Evolutionary conservation across 2,888 invertebrate species (phyloP).

Genomic region (Serrognathus titanus): DNA sequence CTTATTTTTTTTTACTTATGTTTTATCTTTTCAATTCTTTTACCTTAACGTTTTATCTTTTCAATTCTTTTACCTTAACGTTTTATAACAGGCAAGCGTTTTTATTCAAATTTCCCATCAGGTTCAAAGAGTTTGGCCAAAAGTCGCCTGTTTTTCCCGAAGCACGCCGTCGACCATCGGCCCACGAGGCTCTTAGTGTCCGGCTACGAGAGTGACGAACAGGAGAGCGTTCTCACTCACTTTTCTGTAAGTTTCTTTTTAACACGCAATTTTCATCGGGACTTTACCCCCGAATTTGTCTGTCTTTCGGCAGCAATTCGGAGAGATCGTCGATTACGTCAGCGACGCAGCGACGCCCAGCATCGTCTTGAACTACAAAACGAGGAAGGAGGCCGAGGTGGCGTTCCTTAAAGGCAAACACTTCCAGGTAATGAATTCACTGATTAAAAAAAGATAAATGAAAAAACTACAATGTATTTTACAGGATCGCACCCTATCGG

Average conservation of each 20-base stretch:
- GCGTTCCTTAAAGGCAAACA: conserved; percentile 73
- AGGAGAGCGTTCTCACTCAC: conserved; percentile 74
- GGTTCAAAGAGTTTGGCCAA: conserved; percentile 47
- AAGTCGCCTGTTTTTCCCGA: conserved; percentile 39
- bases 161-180: conserved; percentile 73
- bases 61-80: too few species aligned
- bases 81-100: too few species aligned
- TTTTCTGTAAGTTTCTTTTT: conserved; percentile 66
- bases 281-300: too few species aligned
- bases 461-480: background rate
- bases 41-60: too few species aligned
- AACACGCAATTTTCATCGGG: too few species aligned
- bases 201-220: conserved; percentile 81
- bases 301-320: conserved; percentile 66
- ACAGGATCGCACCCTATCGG: conserved; percentile 47
- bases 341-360: conserved; percentile 71
- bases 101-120: too few species aligned
- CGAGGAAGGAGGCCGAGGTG: conserved; percentile 75
- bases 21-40: too few species aligned
- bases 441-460: too few species aligned
- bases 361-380: conserved; percentile 70
- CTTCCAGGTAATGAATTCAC: conserved; percentile 56
- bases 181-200: conserved; percentile 83
- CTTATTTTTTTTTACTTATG: too few species aligned
- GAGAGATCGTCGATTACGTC: conserved; percentile 80